Percentiles rank a stretch among this genome's conserved stretches.
phyloP scores from a whole-genome alignment of 2,888 invertebrate genomes.

The Cancer borealis region DNA sequence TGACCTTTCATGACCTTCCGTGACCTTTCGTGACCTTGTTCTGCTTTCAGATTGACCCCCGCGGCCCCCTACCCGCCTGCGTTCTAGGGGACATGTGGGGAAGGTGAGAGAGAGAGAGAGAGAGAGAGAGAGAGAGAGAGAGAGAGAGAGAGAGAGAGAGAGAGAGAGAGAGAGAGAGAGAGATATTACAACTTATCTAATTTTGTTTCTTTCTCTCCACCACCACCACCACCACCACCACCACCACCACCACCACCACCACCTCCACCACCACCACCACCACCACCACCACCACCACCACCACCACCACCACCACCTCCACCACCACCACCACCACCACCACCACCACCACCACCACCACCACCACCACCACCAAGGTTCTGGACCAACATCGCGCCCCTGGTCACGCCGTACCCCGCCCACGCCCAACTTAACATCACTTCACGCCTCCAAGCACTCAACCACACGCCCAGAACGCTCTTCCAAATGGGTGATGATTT shows the following conservation, averaged over 20 bases:
- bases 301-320: not conserved
- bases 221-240: not conserved
- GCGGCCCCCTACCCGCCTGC: slow-evolving; percentile 81
- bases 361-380: slow-evolving; percentile 63
- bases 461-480: slow-evolving; percentile 68
- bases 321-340: not conserved
- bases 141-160: slow-evolving; percentile 40
- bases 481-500: slow-evolving; percentile 92
- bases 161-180: not conserved
- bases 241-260: not conserved
- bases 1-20: too few relatives aligned
- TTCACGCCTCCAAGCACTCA: slow-evolving; percentile 76
- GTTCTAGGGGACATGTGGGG: slow-evolving; percentile 80
- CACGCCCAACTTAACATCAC: slow-evolving; percentile 78
- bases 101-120: slow-evolving; percentile 59
- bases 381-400: slow-evolving; percentile 78
- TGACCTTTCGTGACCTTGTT: too few relatives aligned
- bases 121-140: slow-evolving; percentile 61
- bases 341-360: not conserved
- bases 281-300: not conserved
- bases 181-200: not conserved
- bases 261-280: not conserved
- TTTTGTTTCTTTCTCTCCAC: not conserved
- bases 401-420: slow-evolving; percentile 78
- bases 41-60: not conserved